Base-by-base conservation (phyloP, 1,140 invertebrate genomes). In the Agrilus planipennis region DNA sequence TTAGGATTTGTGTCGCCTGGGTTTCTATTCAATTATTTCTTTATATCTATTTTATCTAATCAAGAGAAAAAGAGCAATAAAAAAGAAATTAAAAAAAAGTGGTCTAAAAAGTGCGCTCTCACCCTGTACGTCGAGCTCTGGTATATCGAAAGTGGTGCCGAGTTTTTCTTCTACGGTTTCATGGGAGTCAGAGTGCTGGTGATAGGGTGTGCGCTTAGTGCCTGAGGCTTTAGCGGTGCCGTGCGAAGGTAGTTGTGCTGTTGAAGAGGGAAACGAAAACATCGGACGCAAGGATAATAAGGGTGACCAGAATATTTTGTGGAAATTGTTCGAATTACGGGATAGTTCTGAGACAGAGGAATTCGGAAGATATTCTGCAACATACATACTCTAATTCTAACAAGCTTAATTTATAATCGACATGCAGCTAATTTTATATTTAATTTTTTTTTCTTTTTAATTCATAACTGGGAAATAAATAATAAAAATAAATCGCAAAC, bases 291-390 rank as follows among this genome's bases (percentile, higher is more conserved):
- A 72, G 70, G 54, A 67, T 64, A 61, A 65, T 71, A 54, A 45
- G 67, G 61, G 48, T 65, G 64, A 51, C 63, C 64, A 55, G 65
- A 64, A 57, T 60, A 49, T 65, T 61, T 59, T 64, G 65, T 39
- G 67, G 63, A 62, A 69, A 66, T 48, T 70, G 63, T 63, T 68
- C 69, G 50, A 69, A 68, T 48, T 70, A 66, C 53, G 69, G 69
- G 57, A 67, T 68, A 52, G 69, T 48, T 70, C 67, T 53, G 69
- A 68, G 57, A 67, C 68, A 52, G 69, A 65, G 54, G 67, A 62
- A 53, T 72, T 69, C 58, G 68, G 66, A 58, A 65, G 63, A 60
- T 62, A 57, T 62, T 71, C 70, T 72, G 70, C 70, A 71, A 71
- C 65, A 71, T 64, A 70, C 31, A 39, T 20, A n/a, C n/a, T n/a